These are phyloP conservation scores for Polypedilum vanderplanki DNA, from an alignment of 1,140 invertebrate genomes.

Conservation along the genomic window DNA sequence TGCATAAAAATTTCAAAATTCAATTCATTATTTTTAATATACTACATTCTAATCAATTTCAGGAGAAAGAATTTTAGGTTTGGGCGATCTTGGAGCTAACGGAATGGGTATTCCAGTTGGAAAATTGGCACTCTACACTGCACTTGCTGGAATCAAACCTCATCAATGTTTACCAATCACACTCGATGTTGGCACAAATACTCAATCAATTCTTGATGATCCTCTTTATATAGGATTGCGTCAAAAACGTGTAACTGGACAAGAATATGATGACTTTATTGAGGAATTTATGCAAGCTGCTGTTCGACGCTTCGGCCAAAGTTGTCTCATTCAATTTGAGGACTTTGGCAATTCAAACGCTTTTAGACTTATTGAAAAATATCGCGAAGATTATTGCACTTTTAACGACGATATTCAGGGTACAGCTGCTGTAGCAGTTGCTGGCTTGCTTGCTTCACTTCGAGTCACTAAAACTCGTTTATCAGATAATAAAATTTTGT, in stretches of 20 bases:
- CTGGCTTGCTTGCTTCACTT: slow-evolving; percentile 79
- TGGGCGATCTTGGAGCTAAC: slow-evolving; percentile 89
- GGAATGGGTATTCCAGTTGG: slow-evolving; percentile 93
- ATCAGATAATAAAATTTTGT: slow-evolving; percentile 75
- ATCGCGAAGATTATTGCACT: slow-evolving; percentile 78
- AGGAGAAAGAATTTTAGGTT: slow-evolving; percentile 85
- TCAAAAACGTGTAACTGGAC: slow-evolving; percentile 71
- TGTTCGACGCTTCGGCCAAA: slow-evolving; percentile 74
- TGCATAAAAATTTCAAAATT: no score
- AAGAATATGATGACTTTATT: slow-evolving; percentile 84
- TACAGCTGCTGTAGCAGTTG: slow-evolving; percentile 82
- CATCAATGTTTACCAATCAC: slow-evolving; percentile 80
- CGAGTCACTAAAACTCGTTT: slow-evolving; percentile 68
- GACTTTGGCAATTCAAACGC: slow-evolving; percentile 92
- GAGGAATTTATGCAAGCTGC: slow-evolving; percentile 96
- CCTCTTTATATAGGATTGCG: slow-evolving; percentile 86
- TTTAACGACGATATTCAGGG: slow-evolving; percentile 97
- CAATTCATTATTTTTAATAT: no score
- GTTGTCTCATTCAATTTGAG: slow-evolving; percentile 84
- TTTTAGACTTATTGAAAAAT: slow-evolving; percentile 77
- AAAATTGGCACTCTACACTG: slow-evolving; percentile 86
- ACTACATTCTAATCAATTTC: no score
- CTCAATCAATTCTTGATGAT: slow-evolving; percentile 74
- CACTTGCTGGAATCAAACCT: slow-evolving; percentile 85
- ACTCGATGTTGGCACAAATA: slow-evolving; percentile 91